Conservation (phyloP, 2,888 invertebrate species). For the Cataglyphis altisquamis region DNA sequence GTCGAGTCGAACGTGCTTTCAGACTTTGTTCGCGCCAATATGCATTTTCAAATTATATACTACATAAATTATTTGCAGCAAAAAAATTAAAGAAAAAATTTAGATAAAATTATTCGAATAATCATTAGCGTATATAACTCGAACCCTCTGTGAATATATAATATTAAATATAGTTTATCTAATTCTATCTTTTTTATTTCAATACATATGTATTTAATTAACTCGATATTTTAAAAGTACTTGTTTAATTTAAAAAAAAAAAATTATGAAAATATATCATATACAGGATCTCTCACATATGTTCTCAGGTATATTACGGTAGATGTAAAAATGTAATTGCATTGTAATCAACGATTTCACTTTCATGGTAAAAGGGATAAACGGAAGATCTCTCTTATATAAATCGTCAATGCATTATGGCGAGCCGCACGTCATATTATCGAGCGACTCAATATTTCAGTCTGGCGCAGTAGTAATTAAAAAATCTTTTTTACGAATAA, state of each 20-base stretch:
- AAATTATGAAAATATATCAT: neutral
- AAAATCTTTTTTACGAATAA: slow-evolving; percentile 51
- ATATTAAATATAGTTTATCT: neutral
- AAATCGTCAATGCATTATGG: slow-evolving; percentile 36
- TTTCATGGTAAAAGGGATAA: slow-evolving; percentile 26
- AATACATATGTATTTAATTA: slow-evolving; percentile 11
- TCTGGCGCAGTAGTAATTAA: slow-evolving; percentile 43
- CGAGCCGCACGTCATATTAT: slow-evolving; percentile 28
- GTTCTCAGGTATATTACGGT: slow-evolving; percentile 8
- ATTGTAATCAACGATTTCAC: slow-evolving; percentile 38
- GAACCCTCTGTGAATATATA: neutral
- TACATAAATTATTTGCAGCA: neutral
- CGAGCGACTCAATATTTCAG: slow-evolving; percentile 38
- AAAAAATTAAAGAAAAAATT: neutral
- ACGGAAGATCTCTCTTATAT: slow-evolving; percentile 14
- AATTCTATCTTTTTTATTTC: neutral
- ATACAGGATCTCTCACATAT: slow-evolving; percentile 7
- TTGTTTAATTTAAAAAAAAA: slow-evolving; percentile 1
- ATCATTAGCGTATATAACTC: neutral
- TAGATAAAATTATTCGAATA: neutral
- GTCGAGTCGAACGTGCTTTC: slow-evolving; percentile 41
- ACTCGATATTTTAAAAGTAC: neutral
- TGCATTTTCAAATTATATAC: slow-evolving; percentile 6
- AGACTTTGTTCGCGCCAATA: slow-evolving; percentile 23
- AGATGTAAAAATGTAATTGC: slow-evolving; percentile 17